Base-by-base conservation (phyloP, 2,888 invertebrate species). In the Pristionchus japonicus region DNA sequence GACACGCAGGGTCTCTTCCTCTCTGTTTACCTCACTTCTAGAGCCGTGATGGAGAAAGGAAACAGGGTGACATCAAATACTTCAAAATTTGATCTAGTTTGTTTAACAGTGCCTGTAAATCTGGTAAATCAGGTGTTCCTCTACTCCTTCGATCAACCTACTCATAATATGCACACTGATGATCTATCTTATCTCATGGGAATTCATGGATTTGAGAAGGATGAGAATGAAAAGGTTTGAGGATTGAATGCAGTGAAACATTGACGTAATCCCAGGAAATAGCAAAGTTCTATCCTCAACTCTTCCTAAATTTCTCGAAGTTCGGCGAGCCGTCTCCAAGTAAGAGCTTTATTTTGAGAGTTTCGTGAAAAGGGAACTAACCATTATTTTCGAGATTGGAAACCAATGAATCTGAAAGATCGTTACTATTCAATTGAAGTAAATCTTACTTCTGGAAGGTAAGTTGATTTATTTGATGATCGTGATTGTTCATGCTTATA, bases 111-210 rank as follows among this genome's bases (percentile, higher is more conserved):
- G n/a, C n/a, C n/a, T n/a, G n/a, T 27, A 61, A 27, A 61, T 61
- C 27, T 61, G 7, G 1, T 27, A 13, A 11, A 31, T 61, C 61
- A 91, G 91, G 88, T 84, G 0, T 92, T 90, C 61, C 84, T 92
- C 64, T 92, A 92, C 84, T 90, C 91, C 13, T 92, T 90, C 88
- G 87, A 89, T 3, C 88, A 91, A 43, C 89, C 89, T n/a, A 90
- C 88, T 64, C 92, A 92, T 77, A 86, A 90, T 13, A 3, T n/a
- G 27, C 92, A 92, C 88, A 90, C 91, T 20, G 91, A 92, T 43
- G 91, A 92, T 70, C 88, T 92, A 0, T 91, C 88, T 27, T 91
- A 91, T 87, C 40, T 92, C 9, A 89, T 92, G 89, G 92, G 92
- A 9, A 89, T 91, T 49, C 92, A 92, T 84, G 27, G 40, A 1